Percentiles rank a stretch among this genome's conserved stretches.
These are phyloP conservation scores for Sapayoa aenigma DNA, from an alignment of 2,113 vertebrate species.

Conservation along the genomic window DNA sequence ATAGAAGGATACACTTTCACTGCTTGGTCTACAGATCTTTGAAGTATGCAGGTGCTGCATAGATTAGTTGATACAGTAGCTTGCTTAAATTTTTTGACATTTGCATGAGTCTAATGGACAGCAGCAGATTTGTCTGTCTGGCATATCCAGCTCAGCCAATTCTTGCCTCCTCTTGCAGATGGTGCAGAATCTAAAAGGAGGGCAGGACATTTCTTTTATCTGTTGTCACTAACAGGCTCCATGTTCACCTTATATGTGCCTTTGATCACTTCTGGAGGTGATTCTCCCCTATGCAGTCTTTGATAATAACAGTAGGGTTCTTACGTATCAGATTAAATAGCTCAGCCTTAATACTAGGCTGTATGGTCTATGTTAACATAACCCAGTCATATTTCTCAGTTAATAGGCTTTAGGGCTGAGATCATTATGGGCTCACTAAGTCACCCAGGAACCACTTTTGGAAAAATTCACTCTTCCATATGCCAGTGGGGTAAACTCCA, in stretches of 20 bases:
- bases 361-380: neutral
- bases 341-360: neutral
- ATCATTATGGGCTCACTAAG: neutral
- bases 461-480: neutral
- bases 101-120: neutral
- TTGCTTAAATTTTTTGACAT: neutral
- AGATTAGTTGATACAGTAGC: neutral
- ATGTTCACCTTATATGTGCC: neutral
- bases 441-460: neutral
- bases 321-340: neutral
- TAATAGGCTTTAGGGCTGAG: neutral
- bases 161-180: neutral
- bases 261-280: neutral
- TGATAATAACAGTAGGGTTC: neutral
- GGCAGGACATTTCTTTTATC: neutral
- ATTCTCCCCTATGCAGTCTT: neutral
- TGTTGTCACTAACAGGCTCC: neutral
- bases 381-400: neutral
- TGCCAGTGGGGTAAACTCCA: neutral
- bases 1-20: neutral
- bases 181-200: neutral
- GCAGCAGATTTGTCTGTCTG: neutral
- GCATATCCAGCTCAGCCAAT: neutral
- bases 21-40: neutral
- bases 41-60: neutral